A percentile compares a stretch with the other conserved stretches of the same genome.
Conservation (phyloP, 64 coral and sea anemone species). For the Actinia equina region DNA sequence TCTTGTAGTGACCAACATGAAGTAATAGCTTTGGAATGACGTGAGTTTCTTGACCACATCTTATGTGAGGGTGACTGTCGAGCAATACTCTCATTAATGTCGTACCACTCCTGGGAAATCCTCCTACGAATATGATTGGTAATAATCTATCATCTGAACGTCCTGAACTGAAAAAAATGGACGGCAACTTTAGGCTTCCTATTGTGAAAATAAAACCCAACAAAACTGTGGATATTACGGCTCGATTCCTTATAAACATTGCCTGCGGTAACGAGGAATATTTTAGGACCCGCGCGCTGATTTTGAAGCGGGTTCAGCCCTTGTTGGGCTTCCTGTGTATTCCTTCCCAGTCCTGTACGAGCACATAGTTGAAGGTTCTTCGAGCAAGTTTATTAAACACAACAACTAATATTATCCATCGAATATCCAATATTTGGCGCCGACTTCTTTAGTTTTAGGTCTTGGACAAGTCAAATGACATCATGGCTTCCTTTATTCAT, state of each 20-base stretch:
- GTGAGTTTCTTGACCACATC: slow-evolving; percentile 93
- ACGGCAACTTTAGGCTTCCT: neutral
- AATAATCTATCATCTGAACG: slow-evolving; percentile 41
- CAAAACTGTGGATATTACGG: neutral
- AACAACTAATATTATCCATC: neutral
- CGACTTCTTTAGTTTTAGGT: neutral
- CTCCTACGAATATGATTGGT: slow-evolving; percentile 88
- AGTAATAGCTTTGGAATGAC: slow-evolving; percentile 87
- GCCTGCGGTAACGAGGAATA: neutral
- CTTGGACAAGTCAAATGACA: neutral
- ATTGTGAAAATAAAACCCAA: neutral
- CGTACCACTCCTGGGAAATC: slow-evolving; percentile 93
- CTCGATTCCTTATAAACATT: neutral
- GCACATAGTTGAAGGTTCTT: neutral
- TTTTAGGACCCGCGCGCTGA: neutral
- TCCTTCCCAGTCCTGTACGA: neutral
- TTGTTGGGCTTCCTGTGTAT: neutral
- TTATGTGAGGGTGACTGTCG: slow-evolving; percentile 84
- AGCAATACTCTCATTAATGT: slow-evolving; percentile 91
- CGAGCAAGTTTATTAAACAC: neutral
- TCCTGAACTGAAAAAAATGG: neutral
- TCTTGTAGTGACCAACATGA: slow-evolving; percentile 43
- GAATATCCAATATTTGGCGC: neutral
- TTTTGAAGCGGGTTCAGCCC: neutral
- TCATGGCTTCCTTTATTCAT: slow-evolving; percentile 24